Evolutionary conservation across 1,140 invertebrate genomes (phyloP), one percentile per base, ranked within the genome.

Genomic region (Formica exsecta): DNA sequence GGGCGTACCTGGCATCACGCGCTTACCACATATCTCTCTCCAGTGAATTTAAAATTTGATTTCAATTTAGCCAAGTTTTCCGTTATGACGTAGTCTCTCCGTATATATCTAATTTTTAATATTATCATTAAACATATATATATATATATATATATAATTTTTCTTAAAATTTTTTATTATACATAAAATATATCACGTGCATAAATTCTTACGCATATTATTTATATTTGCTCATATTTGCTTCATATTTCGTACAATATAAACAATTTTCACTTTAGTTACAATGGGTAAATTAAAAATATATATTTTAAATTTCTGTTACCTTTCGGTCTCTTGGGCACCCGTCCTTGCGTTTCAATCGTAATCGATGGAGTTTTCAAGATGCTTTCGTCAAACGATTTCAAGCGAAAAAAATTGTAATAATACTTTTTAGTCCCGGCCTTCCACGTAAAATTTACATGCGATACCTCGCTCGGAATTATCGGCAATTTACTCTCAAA

Each of bases 371-470:
- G 98, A 22, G 98, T 96, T 92, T 98, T 97, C 54, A 99, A 92
- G 89, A 99, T 97, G 85, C 96, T 97, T 85, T 98, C 97, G 94
- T 98, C 97, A 90, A 97, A 97, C 4, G 98, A 98, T 88, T 98
- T 96, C 66, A 99, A 95, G 64, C 96, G 96, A 93, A 98, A 98
- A 94, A 99, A 99, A 94, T 98, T 96, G 92, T 99, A 99, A 93
- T 96, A 97, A 95, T 98, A 99, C 92, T 97, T 97, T 94, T 98
- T 98, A 51, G 96, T 95, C 36, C 97, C 98, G 19, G 98, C 97
- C 93, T 97, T 98, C 98, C 98, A 99, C 8, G 98, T 99, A 92
- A 99, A 98, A 94, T 99, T 99, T 3, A 99, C 98, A 91, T 97
- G 97, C 64, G 97, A 97, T 48, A 98, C 98, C 96, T 99, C 98